Conservation (phyloP, 2,113 vertebrate species). For the Balaeniceps rex region DNA sequence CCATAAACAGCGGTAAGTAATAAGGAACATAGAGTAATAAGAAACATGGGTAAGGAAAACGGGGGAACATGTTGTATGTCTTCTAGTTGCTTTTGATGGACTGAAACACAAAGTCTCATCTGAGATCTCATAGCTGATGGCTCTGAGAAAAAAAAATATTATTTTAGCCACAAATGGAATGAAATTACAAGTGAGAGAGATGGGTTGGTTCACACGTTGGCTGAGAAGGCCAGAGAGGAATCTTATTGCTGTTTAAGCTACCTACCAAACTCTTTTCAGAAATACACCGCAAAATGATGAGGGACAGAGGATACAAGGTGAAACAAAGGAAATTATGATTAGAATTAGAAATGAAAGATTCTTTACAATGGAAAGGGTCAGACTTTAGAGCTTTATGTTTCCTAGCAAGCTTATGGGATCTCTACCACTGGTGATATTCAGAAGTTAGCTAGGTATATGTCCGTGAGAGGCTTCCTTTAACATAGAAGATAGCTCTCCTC, state of each 20-base stretch:
- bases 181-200: neutral
- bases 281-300: neutral
- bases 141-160: neutral
- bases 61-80: neutral
- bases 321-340: neutral
- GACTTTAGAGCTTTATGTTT: neutral
- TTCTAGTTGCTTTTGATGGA: neutral
- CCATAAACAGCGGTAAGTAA: neutral
- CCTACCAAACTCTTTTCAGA: neutral
- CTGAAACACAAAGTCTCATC: neutral
- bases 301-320: neutral
- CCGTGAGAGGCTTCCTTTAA: neutral
- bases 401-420: neutral
- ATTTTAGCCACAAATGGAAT: neutral
- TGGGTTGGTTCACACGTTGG: neutral
- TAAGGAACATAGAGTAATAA: neutral
- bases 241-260: neutral
- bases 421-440: neutral
- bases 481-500: neutral
- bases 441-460: neutral
- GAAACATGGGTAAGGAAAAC: neutral
- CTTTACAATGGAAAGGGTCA: neutral
- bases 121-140: neutral
- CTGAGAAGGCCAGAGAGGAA: neutral
- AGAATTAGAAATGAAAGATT: neutral